Evolutionary conservation across 2,797 vertebrate genomes (phyloP).

Genomic region (Hylomyscus alleni): DNA sequence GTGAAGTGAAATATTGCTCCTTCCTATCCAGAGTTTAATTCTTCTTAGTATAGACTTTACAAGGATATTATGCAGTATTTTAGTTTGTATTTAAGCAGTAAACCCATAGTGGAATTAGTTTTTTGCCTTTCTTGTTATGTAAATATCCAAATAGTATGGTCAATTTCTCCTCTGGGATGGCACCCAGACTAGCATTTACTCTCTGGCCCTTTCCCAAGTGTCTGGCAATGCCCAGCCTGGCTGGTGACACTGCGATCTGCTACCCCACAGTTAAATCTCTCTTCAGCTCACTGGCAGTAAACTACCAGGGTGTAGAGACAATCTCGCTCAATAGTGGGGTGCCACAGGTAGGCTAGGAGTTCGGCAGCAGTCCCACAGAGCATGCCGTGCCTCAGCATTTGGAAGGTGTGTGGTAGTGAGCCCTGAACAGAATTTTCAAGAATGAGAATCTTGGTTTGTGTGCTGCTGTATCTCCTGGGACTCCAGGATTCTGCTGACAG

Average conservation of each 20-base stretch:
- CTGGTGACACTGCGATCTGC: neutral
- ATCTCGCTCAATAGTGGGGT: accelerated
- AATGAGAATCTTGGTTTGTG: neutral
- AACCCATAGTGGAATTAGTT: neutral
- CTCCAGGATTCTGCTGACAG: neutral
- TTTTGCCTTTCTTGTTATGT: neutral
- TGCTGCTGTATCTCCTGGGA: neutral
- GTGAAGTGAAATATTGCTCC: neutral
- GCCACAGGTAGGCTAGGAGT: neutral
- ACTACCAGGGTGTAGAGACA: neutral
- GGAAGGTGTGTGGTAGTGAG: accelerated
- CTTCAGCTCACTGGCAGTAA: neutral
- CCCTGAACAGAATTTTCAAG: neutral
- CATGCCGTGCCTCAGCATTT: neutral
- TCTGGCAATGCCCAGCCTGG: neutral
- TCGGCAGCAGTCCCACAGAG: neutral
- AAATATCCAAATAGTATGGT: conserved; percentile 16
- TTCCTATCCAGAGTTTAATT: neutral
- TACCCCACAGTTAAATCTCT: neutral
- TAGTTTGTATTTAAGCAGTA: conserved; percentile 35
- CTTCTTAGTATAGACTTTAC: neutral
- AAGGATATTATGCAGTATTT: neutral
- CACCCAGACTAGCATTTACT: neutral
- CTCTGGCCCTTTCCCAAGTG: neutral
- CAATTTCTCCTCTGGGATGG: neutral